Evolutionary conservation across 2,797 vertebrate species (phyloP), one percentile per base, ranked within the genome.

Genomic region (Tolypeutes matacus): DNA sequence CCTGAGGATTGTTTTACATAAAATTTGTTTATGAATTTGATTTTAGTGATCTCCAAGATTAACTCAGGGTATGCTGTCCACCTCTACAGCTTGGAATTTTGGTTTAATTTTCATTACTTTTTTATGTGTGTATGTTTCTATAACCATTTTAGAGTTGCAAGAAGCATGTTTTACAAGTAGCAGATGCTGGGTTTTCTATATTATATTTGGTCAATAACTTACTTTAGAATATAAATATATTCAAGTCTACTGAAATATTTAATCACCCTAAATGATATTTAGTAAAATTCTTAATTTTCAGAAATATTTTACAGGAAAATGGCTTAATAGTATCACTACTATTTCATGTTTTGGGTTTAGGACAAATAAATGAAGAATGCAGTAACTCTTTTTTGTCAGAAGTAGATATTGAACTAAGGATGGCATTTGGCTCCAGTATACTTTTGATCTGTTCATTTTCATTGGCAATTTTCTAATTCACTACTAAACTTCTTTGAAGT

Each of bases 251-350:
- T 82, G 60, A 86, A 69, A 67, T 89, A 70, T n/a, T 49, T 89
- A 1, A 89, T 58, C 18, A 67, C 10, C 13, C 62, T 51, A 84
- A 67, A 53, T 85, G 2, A 67, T 62, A 21, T 46, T 81, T 2
- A 75, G 7, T 53, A 81, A 6, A 85, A 64, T 46, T 92, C 3
- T 75, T 20, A 75, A 14, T 76, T 81, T 80, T 90, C 27, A 64
- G 39, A 94, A 86, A 69, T 65, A 21, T 36, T n/a, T 92, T 89
- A 56, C 29, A 92, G 60, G 34, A n/a, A 53, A 82, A 64, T 58
- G 1, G 1, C 0, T 84, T 72, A 72, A 67, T 39, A 42, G 6
- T 13, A 34, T 72, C 11, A 92, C 10, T 21, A 36, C 14, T 75
- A 51, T 84, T 69, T 46, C 11, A 64, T 53, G 31, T 69, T 56